Conservation (phyloP, 2,797 vertebrate genomes). For the Coregonus ussuriensis region DNA sequence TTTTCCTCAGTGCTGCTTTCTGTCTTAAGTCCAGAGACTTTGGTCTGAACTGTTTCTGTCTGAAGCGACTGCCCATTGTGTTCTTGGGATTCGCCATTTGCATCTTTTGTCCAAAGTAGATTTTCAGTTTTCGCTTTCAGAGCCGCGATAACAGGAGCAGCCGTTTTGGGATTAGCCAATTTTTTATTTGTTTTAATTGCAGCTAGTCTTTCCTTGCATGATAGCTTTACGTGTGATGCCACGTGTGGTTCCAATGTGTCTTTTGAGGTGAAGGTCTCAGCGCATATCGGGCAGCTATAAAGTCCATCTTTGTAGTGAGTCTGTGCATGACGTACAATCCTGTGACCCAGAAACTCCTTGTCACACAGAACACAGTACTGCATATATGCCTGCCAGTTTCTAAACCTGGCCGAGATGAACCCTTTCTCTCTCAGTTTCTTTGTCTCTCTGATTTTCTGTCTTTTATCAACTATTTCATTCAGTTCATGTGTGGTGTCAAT, state of each 20-base stretch:
- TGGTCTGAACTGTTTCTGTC: conserved; percentile 68
- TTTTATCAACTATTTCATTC: conserved; percentile 79
- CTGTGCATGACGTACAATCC: conserved; percentile 96
- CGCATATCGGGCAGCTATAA: conserved; percentile 95
- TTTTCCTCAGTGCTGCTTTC: conserved; percentile 79
- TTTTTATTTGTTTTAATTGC: conserved; percentile 91
- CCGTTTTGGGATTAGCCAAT: conserved; percentile 80
- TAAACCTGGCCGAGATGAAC: conserved; percentile 91
- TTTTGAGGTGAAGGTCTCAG: conserved; percentile 90
- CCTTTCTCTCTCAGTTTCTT: conserved; percentile 92
- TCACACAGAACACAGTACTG: conserved; percentile 97
- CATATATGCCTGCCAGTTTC: conserved; percentile 99
- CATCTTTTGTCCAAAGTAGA: conserved; percentile 43
- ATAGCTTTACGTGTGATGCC: conserved; percentile 92
- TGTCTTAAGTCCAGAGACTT: conserved; percentile 61
- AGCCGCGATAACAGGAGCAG: conserved; percentile 66
- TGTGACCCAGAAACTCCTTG: conserved; percentile 96
- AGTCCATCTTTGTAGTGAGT: conserved; percentile 89
- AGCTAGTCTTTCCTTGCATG: conserved; percentile 91
- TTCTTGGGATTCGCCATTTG: conserved; percentile 74
- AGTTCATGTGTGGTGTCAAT: conserved; percentile 81
- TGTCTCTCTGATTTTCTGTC: conserved; percentile 88
- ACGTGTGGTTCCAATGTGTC: conserved; percentile 95
- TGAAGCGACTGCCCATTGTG: conserved; percentile 71
- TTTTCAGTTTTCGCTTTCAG: conserved; percentile 87